Conservation (phyloP, 2,797 vertebrate species). For the Trematomus bernacchii region DNA sequence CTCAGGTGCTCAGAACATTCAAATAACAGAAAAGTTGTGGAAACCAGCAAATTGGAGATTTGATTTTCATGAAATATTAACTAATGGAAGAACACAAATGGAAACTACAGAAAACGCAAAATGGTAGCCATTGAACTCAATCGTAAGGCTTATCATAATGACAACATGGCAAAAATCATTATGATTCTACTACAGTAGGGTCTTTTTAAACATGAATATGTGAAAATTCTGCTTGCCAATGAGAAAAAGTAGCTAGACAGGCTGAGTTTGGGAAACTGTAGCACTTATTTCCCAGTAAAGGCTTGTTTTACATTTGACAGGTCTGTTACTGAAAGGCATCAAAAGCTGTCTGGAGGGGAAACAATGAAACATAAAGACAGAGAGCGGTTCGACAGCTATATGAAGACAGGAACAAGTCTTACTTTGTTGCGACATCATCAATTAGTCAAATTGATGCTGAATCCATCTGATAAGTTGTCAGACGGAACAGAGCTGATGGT, state of each 20-base stretch:
- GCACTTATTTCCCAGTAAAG: constrained; percentile 16
- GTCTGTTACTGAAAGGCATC: constrained; percentile 19
- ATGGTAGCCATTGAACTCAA: neutral
- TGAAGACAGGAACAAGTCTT: neutral
- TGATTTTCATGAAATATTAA: neutral
- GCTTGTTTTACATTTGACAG: constrained; percentile 7
- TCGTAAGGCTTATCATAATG: neutral
- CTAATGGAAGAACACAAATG: neutral
- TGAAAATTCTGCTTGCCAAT: neutral
- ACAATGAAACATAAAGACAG: constrained; percentile 13
- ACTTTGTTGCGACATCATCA: constrained; percentile 26
- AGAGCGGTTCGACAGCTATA: constrained; percentile 13
- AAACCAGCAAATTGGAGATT: neutral
- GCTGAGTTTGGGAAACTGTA: neutral
- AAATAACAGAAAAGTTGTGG: neutral
- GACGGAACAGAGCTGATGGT: constrained; percentile 23
- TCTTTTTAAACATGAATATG: neutral
- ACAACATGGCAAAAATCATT: neutral
- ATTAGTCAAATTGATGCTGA: constrained; percentile 28
- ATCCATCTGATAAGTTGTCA: constrained; percentile 7
- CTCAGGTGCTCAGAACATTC: neutral
- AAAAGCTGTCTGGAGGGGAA: constrained; percentile 24
- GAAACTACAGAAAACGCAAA: neutral
- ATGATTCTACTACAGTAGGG: neutral
- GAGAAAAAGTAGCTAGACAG: neutral